Base-by-base conservation (phyloP, 2,797 vertebrate genomes). In the Rhyacichthys aspro region DNA sequence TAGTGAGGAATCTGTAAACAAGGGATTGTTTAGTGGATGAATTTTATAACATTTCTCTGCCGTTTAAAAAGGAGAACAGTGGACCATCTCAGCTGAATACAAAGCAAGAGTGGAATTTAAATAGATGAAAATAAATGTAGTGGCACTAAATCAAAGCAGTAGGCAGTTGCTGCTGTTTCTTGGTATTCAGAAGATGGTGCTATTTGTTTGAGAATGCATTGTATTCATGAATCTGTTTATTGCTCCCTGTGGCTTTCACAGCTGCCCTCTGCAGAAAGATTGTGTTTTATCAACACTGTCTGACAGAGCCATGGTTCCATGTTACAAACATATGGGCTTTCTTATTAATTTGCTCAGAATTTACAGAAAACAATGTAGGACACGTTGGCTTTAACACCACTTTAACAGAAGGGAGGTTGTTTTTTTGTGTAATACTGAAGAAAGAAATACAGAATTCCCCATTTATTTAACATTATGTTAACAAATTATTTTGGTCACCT, bases 141-240 rank as follows among this genome's bases (percentile, higher is more conserved):
- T 66, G 65, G 74, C 66, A 65, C 59, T 80, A 82, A 83, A 90
- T 84, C 80, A 85, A 85, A 83, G 70, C 62, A 71, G 76, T n/a
- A n/a, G n/a, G n/a, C n/a, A n/a, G n/a, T 62, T 84, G 80, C 69
- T 73, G 57, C 76, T 80, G 82, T 86, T 89, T 89, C 34, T 90
- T 77, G 76, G 72, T 88, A 91, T 92, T 91, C 91, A 87, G 88
- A 88, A 90, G 88, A 91, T 84, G 89, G 83, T 87, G 86, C 86
- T 89, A 87, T 92, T 91, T 91, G 85, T 92, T 91, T 91, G 88
- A 89, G 86, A 87, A 90, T 89, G 88, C 83, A 88, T 87, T 84
- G 78, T 86, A 79, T 89, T 87, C 85, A 87, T 86, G 78, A 87
- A 85, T 84, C 66, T 86, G 74, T 88, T 89, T 86, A 83, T 87